A percentile compares a stretch with the other conserved stretches of the same genome.
These are phyloP conservation scores for Melanotaenia pygmaea DNA, from an alignment of 2,797 vertebrate genomes.

Conservation along the genomic window DNA sequence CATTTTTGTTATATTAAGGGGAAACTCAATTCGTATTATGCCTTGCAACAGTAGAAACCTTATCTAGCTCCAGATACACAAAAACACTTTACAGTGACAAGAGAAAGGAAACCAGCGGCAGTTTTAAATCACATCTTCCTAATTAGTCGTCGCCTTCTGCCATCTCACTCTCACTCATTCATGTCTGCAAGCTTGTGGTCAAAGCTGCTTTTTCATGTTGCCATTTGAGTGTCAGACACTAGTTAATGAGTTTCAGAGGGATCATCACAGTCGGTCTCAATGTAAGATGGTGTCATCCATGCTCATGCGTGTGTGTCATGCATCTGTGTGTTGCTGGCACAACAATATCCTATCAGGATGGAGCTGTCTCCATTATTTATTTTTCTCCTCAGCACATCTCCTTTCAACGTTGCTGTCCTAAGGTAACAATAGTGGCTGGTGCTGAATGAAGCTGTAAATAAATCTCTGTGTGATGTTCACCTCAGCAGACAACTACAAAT, in stretches of 20 bases:
- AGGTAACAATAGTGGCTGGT: slow-evolving; percentile 38
- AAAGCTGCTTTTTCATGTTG: slow-evolving; percentile 39
- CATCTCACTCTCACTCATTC: slow-evolving; percentile 57
- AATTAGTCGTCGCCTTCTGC: slow-evolving; percentile 51
- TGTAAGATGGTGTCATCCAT: slow-evolving; percentile 26
- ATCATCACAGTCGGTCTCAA: slow-evolving; percentile 47
- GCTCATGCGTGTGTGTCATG: slow-evolving; percentile 12
- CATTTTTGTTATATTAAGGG: slow-evolving; percentile 5
- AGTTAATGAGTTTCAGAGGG: slow-evolving; percentile 54
- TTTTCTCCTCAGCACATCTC: slow-evolving; percentile 43
- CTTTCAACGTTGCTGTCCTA: slow-evolving; percentile 64
- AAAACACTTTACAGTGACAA: slow-evolving; percentile 27
- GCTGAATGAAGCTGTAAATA: slow-evolving; percentile 61
- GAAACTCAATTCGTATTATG: slow-evolving; percentile 13
- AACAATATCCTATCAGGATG: slow-evolving; percentile 46
- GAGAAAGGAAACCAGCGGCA: slow-evolving; percentile 11
- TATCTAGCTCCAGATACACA: slow-evolving; percentile 32
- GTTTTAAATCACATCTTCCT: slow-evolving; percentile 48
- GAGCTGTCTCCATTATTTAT: slow-evolving; percentile 42
- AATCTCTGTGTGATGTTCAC: slow-evolving; percentile 40
- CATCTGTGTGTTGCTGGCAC: slow-evolving; percentile 25
- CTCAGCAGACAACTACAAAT: slow-evolving; percentile 2
- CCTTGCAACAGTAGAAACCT: neutral
- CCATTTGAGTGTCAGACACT: slow-evolving; percentile 36
- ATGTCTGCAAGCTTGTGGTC: slow-evolving; percentile 37